Evolutionary conservation across 2,113 vertebrate species (phyloP).

Genomic region (Athene cunicularia): DNA sequence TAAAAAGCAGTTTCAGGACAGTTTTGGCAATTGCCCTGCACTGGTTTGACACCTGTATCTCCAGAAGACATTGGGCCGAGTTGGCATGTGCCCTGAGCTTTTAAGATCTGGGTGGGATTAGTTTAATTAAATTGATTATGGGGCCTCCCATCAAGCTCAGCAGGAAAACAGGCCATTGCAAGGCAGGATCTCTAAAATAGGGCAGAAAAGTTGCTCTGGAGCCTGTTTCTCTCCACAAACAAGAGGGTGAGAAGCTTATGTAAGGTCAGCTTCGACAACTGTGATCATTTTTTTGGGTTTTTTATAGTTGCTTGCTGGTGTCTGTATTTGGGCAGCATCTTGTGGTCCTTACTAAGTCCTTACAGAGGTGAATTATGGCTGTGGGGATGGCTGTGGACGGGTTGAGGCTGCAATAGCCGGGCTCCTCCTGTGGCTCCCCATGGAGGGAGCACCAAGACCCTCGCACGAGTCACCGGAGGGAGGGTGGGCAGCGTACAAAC

Average conservation of each 20-base stretch:
- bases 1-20: neutral
- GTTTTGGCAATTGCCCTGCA: neutral
- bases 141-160: neutral
- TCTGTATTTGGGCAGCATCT: neutral
- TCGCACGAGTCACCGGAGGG: fast-evolving
- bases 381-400: neutral
- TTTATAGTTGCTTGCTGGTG: neutral
- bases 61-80: neutral
- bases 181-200: neutral
- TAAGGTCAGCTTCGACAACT: neutral
- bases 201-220: neutral
- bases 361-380: neutral
- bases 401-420: fast-evolving
- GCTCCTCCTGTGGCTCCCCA: neutral
- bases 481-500: neutral
- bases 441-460: fast-evolving
- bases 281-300: neutral
- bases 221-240: fast-evolving
- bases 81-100: neutral
- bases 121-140: neutral
- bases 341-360: neutral
- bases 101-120: neutral
- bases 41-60: neutral
- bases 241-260: neutral
- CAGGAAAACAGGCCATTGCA: neutral